Conservation (phyloP, 2,888 invertebrate species). For the Lumbricus terrestris region DNA sequence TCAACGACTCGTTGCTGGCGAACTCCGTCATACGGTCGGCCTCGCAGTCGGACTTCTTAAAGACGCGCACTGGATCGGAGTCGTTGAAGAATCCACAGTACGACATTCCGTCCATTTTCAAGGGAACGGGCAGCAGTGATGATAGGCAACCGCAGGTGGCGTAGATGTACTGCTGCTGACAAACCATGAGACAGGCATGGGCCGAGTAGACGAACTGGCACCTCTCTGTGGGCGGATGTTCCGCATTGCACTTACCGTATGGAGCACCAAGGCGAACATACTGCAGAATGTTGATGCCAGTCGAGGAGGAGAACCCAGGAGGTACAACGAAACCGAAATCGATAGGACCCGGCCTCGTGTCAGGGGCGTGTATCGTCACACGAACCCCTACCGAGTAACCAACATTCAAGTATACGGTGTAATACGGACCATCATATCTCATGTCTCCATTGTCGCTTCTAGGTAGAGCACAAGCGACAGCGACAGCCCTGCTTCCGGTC, state of each 20-base stretch:
- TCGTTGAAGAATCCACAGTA: constrained; percentile 29
- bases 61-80: constrained; percentile 17
- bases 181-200: constrained; percentile 20
- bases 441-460: constrained; percentile 51
- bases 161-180: constrained; percentile 28
- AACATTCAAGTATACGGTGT: constrained; percentile 48
- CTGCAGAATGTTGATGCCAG: constrained; percentile 18
- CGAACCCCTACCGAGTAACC: constrained; percentile 51
- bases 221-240: background rate
- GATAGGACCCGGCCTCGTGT: constrained; percentile 52
- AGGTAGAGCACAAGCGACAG: constrained; percentile 51
- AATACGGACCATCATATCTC: constrained; percentile 49
- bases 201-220: constrained; percentile 16
- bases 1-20: background rate
- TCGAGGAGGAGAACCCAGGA: constrained; percentile 50
- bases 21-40: constrained; percentile 17
- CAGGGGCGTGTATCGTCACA: constrained; percentile 53
- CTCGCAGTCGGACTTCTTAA: constrained; percentile 26
- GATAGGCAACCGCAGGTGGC: constrained; percentile 20
- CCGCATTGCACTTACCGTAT: constrained; percentile 20
- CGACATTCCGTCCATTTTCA: background rate
- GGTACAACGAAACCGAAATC: constrained; percentile 54
- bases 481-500: constrained; percentile 53
- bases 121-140: constrained; percentile 20
- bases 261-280: constrained; percentile 22